Percentiles rank a stretch among this genome's conserved stretches.
Conservation (phyloP, 64 coral and sea anemone genomes). For the Orbicella faveolata region DNA sequence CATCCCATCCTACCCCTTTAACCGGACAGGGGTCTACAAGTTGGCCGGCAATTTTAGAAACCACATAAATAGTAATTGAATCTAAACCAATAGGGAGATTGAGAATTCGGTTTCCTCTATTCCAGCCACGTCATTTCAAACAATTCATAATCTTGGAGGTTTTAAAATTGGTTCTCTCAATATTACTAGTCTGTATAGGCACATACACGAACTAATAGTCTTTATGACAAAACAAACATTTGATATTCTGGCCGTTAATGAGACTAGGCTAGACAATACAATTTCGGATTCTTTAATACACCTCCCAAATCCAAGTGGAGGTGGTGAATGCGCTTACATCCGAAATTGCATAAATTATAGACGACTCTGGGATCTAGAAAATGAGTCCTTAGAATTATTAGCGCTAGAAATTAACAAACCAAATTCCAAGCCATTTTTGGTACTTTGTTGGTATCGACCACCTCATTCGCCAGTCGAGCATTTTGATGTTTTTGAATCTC, state of each 20-base stretch:
- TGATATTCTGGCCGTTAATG: neutral
- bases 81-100: too few relatives aligned
- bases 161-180: neutral
- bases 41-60: too few relatives aligned
- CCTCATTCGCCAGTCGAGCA: neutral
- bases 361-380: neutral
- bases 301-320: neutral
- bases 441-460: constrained; percentile 28
- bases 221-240: neutral
- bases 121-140: too few relatives aligned
- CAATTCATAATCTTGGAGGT: neutral
- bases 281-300: neutral
- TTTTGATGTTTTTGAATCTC: constrained; percentile 22
- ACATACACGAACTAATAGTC: neutral
- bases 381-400: neutral
- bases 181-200: neutral
- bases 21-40: too few relatives aligned
- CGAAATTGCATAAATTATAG: neutral
- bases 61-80: too few relatives aligned
- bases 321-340: neutral
- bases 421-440: constrained; percentile 24
- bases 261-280: neutral
- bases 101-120: too few relatives aligned
- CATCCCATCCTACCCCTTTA: too few relatives aligned
- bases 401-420: constrained; percentile 15